phyloP scores from a whole-genome alignment of 2,888 invertebrate species.

The Prosapia bicincta region DNA sequence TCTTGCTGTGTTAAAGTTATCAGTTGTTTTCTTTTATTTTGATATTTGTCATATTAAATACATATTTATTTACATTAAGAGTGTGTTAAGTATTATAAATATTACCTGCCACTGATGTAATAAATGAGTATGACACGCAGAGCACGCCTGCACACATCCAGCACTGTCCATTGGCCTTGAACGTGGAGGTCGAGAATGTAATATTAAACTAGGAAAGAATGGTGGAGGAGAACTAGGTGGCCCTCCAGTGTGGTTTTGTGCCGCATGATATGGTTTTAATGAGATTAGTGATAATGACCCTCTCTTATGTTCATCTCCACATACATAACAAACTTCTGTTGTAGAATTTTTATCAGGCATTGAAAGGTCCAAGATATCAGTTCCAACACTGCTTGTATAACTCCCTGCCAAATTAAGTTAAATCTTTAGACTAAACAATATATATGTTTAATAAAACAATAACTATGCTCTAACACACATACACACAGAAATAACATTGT shows the following conservation, averaged over 20 bases:
- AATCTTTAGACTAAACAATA: no score
- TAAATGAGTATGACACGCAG: constrained; percentile 79
- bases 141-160: constrained; percentile 56
- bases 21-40: constrained; percentile 13
- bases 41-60: constrained; percentile 21
- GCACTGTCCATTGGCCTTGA: constrained; percentile 82
- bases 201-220: constrained; percentile 51
- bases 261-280: constrained; percentile 53
- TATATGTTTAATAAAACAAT: no score
- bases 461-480: no score
- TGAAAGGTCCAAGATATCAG: constrained; percentile 82
- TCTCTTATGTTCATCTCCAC: constrained; percentile 82
- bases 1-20: no score
- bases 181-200: constrained; percentile 80
- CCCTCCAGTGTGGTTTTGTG: constrained; percentile 48
- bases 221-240: constrained; percentile 42
- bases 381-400: constrained; percentile 57
- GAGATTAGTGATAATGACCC: constrained; percentile 72
- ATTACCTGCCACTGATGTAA: constrained; percentile 81
- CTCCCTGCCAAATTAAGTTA: no score
- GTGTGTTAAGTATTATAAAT: no score
- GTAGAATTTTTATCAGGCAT: constrained; percentile 89
- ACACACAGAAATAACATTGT: no score
- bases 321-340: constrained; percentile 80
- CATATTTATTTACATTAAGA: no score